These are phyloP conservation scores for Lasiommata megera DNA, from an alignment of 2,888 invertebrate species.

Conservation along the genomic window DNA sequence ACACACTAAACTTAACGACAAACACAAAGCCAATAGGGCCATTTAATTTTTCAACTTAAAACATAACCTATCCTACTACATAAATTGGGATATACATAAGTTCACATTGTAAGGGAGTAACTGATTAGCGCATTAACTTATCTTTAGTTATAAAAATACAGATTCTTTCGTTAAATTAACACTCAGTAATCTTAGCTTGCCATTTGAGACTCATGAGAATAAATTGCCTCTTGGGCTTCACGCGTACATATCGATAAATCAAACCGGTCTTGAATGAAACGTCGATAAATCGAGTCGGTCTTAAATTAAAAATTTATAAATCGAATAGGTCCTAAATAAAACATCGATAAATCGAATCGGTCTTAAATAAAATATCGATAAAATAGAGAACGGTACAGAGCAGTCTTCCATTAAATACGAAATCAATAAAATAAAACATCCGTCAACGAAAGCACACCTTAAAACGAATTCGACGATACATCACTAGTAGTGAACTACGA, in stretches of 20 bases:
- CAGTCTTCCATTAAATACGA: slow-evolving; percentile 73
- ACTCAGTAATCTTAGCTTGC: slow-evolving; percentile 72
- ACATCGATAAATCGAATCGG: slow-evolving; percentile 31
- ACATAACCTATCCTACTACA: slow-evolving; percentile 40
- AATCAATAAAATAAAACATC: slow-evolving; percentile 43
- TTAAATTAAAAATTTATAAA: slow-evolving; percentile 14
- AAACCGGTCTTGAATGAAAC: slow-evolving; percentile 28
- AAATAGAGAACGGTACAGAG: slow-evolving; percentile 61
- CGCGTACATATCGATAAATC: slow-evolving; percentile 31
- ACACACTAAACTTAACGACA: slow-evolving; percentile 57
- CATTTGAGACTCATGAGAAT: slow-evolving; percentile 67
- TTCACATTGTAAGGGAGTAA: slow-evolving; percentile 51
- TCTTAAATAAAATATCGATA: slow-evolving; percentile 29
- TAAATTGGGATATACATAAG: slow-evolving; percentile 45
- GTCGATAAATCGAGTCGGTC: slow-evolving; percentile 27
- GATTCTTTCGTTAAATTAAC: slow-evolving; percentile 72
- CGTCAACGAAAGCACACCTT: slow-evolving; percentile 45
- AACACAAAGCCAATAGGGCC: slow-evolving; percentile 59
- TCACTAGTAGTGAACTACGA: slow-evolving; percentile 58
- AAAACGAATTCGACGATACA: slow-evolving; percentile 50
- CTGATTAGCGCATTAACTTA: slow-evolving; percentile 51
- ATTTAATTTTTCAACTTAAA: slow-evolving; percentile 39
- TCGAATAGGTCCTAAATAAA: slow-evolving; percentile 9
- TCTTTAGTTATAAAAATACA: slow-evolving; percentile 77
- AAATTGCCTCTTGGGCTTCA: slow-evolving; percentile 70